phyloP scores from a whole-genome alignment of 2,797 vertebrate genomes.

The Orestias chungarensis region DNA sequence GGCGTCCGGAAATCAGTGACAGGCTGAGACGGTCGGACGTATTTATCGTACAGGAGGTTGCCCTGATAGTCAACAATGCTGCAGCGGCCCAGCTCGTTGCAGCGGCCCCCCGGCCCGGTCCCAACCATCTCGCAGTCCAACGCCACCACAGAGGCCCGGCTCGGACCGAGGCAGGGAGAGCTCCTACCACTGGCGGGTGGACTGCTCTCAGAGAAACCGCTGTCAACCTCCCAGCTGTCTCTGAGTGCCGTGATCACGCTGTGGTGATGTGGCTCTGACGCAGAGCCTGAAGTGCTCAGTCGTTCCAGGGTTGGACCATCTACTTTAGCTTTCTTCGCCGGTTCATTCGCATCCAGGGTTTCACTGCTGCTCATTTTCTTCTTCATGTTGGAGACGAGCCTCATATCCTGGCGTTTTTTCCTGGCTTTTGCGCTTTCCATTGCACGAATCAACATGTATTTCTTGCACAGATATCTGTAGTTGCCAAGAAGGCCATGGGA shows the following conservation, averaged over 20 bases:
- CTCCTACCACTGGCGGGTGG: conserved; percentile 71
- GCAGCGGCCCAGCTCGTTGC: conserved; percentile 90
- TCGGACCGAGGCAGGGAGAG: conserved; percentile 54
- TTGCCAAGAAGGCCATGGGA: conserved; percentile 40
- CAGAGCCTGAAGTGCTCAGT: conserved; percentile 11
- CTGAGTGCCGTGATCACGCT: background rate
- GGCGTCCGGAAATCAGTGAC: conserved; percentile 88
- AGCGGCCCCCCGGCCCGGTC: conserved; percentile 85
- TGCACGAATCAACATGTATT: conserved; percentile 19
- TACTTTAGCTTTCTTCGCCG: conserved; percentile 19
- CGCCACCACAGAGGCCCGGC: conserved; percentile 77
- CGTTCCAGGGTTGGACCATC: background rate
- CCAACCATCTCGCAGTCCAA: conserved; percentile 99
- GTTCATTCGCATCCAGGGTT: background rate
- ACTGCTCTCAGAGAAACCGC: conserved; percentile 77
- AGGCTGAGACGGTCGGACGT: conserved; percentile 82
- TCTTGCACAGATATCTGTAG: conserved; percentile 45
- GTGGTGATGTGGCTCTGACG: background rate
- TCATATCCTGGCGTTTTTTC: conserved; percentile 38
- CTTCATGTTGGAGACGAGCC: background rate
- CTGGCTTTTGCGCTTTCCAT: conserved; percentile 24
- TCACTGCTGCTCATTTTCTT: conserved; percentile 29
- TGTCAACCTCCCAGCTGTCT: conserved; percentile 77
- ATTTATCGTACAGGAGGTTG: conserved; percentile 89
- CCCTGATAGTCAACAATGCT: conserved; percentile 89